Conservation (phyloP, 2,888 invertebrate genomes). For the Emmelina monodactyla region DNA sequence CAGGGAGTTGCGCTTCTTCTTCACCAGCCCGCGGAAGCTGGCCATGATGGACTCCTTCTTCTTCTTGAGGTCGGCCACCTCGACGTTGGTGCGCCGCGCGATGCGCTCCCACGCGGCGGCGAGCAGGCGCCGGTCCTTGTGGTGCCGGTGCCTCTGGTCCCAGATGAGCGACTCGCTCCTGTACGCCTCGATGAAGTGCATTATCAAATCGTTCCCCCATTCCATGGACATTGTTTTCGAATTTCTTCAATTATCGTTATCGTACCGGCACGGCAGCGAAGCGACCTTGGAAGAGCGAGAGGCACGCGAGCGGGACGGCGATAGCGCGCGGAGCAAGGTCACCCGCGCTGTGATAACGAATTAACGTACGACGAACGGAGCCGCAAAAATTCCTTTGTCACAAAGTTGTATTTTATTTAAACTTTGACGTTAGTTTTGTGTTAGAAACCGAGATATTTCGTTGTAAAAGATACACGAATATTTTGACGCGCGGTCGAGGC, state of each 20-base stretch:
- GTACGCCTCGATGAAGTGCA: not conserved
- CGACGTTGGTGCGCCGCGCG: not conserved
- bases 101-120: not conserved
- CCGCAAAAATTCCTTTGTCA: no score
- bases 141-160: not conserved
- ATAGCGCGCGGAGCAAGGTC: not conserved
- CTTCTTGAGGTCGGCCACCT: not conserved
- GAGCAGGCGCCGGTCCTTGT: not conserved
- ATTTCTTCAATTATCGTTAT: not conserved
- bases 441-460: no score
- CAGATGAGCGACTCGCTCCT: not conserved
- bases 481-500: not conserved
- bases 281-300: not conserved
- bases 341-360: not conserved
- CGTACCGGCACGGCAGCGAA: no score
- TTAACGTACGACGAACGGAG: no score
- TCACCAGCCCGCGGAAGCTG: not conserved
- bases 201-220: not conserved
- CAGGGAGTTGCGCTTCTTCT: not conserved
- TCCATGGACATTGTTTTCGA: not conserved
- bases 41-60: not conserved
- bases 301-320: not conserved
- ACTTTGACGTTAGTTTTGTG: no score
- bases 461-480: no score
- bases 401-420: no score